A percentile compares a stretch with the other conserved stretches of the same genome.
These are phyloP conservation scores for Scopus umbretta DNA, from an alignment of 2,113 vertebrate genomes.

Conservation along the genomic window DNA sequence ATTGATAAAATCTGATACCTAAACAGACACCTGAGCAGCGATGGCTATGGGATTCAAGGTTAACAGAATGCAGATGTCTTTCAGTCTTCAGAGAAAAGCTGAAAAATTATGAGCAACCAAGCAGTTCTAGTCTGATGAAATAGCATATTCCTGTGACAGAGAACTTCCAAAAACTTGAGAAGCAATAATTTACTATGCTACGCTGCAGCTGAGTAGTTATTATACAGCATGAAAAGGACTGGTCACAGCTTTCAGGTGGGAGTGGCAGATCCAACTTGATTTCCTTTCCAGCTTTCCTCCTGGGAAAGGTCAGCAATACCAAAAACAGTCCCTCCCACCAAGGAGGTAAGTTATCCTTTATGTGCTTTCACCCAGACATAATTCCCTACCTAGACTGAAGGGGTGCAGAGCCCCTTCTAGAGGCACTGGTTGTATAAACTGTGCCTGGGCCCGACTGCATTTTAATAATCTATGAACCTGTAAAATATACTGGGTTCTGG, in stretches of 20 bases:
- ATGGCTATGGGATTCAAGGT: not conserved
- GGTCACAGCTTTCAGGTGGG: not conserved
- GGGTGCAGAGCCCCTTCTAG: not conserved
- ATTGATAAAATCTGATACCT: not conserved
- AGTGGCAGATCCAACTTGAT: not conserved
- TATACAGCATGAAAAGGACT: not conserved
- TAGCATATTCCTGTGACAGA: not conserved
- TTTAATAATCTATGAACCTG: not conserved
- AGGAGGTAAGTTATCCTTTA: not conserved
- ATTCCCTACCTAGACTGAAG: not conserved
- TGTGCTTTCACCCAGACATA: not conserved
- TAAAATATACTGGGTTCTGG: not conserved
- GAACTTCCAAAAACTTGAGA: not conserved
- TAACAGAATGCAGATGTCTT: not conserved
- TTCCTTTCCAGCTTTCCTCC: not conserved
- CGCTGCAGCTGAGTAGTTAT: not conserved
- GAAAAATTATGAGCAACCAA: not conserved
- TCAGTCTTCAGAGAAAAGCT: not conserved
- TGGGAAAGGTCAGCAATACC: not conserved
- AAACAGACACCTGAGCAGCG: not conserved
- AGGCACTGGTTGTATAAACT: not conserved
- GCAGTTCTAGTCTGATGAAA: not conserved
- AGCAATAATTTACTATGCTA: not conserved
- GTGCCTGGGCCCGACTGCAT: not conserved
- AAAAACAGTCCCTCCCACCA: not conserved